Percentiles rank a stretch among this genome's conserved stretches.
These are phyloP conservation scores for Loris lydekkerianus DNA, from an alignment of 2,797 vertebrate genomes.

Conservation along the genomic window DNA sequence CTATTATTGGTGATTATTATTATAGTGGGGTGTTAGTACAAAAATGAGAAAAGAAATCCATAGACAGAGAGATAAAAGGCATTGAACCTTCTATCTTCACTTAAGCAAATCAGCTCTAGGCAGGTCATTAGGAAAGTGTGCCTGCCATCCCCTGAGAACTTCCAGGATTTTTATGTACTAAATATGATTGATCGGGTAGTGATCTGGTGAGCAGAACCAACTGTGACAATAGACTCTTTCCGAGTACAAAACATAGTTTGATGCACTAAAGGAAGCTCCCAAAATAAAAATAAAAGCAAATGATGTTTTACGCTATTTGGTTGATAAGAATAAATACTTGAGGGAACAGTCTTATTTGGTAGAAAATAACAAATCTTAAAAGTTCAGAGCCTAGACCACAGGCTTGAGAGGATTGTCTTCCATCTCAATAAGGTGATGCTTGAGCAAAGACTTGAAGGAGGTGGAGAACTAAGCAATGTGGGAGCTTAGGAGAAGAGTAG, in stretches of 20 bases:
- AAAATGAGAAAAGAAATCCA: background rate
- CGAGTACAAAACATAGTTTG: background rate
- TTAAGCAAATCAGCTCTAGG: background rate
- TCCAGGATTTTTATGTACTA: background rate
- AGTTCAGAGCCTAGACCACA: background rate
- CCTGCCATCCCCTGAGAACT: background rate
- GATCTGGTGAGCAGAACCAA: background rate
- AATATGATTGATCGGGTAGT: background rate
- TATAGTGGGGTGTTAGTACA: background rate
- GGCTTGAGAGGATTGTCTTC: background rate
- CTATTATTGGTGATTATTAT: too few species aligned
- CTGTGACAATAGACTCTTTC: background rate
- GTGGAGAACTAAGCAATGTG: background rate
- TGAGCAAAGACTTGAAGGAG: background rate
- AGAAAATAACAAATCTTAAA: background rate
- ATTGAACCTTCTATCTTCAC: background rate
- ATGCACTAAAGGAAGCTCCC: background rate
- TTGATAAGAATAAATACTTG: background rate
- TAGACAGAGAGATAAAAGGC: background rate
- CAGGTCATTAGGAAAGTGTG: background rate
- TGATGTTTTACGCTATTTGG: background rate
- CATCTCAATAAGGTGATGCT: background rate
- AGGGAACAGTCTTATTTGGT: background rate
- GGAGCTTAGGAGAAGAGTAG: background rate
- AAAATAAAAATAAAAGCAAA: background rate